Evolutionary conservation across 2,113 vertebrate species (phyloP).

Genomic region (Microcebus lehilahytsara): DNA sequence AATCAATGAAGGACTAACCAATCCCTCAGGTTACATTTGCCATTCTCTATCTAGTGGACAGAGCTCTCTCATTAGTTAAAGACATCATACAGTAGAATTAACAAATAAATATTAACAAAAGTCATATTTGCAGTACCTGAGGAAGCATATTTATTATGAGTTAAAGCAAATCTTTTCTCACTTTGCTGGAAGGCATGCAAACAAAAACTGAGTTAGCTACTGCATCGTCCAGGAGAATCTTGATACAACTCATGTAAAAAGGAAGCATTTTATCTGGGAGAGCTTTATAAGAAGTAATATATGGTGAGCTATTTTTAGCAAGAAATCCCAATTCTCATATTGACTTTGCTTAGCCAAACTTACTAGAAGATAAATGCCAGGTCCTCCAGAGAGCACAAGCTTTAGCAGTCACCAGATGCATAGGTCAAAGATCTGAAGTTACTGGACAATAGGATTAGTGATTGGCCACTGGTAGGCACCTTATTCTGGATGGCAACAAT

Average conservation of each 20-base stretch:
- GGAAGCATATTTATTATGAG: not conserved
- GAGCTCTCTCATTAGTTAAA: not conserved
- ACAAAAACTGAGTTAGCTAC: not conserved
- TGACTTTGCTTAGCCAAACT: not conserved
- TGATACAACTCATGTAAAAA: not conserved
- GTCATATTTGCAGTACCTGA: not conserved
- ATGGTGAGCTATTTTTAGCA: not conserved
- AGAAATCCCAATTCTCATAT: not conserved
- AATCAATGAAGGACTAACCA: not conserved
- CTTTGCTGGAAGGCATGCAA: not conserved
- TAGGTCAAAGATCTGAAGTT: not conserved
- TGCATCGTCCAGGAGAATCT: not conserved
- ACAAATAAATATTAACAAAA: not conserved
- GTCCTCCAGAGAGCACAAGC: not conserved
- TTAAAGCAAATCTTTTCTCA: not conserved
- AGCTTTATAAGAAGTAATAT: not conserved
- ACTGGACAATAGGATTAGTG: not conserved
- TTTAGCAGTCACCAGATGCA: not conserved
- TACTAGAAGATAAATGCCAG: not conserved
- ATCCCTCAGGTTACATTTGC: not conserved
- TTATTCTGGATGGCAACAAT: not conserved
- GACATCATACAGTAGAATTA: not conserved
- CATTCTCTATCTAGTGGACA: not conserved
- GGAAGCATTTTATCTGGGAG: not conserved
- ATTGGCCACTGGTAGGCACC: not conserved